Base-by-base conservation (phyloP, 2,888 invertebrate species). In the Trissolcus japonicus region DNA sequence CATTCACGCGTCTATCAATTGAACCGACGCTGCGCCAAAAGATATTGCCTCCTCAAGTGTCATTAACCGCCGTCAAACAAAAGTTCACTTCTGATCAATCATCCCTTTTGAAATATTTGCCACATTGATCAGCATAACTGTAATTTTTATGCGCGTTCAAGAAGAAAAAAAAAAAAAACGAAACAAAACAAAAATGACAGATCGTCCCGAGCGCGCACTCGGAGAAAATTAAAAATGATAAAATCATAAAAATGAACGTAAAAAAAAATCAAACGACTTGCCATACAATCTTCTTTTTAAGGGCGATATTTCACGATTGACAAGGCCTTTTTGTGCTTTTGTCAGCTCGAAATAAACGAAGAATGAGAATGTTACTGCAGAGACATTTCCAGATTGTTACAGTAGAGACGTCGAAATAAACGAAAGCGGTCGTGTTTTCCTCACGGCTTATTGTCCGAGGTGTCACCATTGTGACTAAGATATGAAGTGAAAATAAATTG, bases 1-100 rank as follows among this genome's bases (percentile, higher is more conserved):
- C 74, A 74, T 68, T 79, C 75, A 48, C 59, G 43, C 60, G 68
- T 72, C 76, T 73, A 76, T 77, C 72, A 68, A 74, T 74, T 57
- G 61, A 48, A 35, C 59, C 50, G 56, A 56, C 43, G 19, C 35
- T 56, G 55, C 41, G 40, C 69, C 61, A 69, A 71, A 76, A 63
- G 69, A 66, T 60, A 76, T 60, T 61, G 61, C 60, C 51, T 61
- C 71, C 66, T 62, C 67, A 53, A 61, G 65, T 67, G 71, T 72
- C 63, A 75, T 75, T 75, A 68, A 62, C 62, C 59, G 62, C 50
- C 62, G 68, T 68, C 68, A 68, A 67, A 61, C 62, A 67, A 75
- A 53, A 50, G 54, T 59, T 68, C 67, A 25, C 63, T 35, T 68
- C 41, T 54, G 59, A 62, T 75, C 74, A 62, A 75, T 75, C 67